Conservation (phyloP, 2,113 vertebrate genomes). For the Chloropsis cyanopogon region DNA sequence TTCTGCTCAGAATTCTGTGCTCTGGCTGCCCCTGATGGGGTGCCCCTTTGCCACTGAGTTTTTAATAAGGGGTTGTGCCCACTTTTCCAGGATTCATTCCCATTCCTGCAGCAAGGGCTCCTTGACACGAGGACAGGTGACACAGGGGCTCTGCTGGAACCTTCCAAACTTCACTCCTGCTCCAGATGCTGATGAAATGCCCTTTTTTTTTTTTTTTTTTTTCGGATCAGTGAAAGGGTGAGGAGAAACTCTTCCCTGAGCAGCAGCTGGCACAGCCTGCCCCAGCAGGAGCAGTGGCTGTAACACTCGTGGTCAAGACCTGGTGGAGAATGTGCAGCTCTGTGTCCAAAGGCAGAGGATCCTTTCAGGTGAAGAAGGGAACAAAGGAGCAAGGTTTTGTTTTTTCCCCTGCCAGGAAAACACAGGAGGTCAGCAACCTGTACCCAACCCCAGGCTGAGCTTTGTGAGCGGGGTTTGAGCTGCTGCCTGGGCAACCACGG, state of each 20-base stretch:
- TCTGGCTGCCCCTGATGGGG: background rate
- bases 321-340: background rate
- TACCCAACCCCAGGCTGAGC: background rate
- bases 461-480: background rate
- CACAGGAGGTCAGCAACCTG: background rate
- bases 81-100: background rate
- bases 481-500: background rate
- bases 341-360: background rate
- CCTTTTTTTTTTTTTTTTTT: background rate
- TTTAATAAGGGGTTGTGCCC: background rate
- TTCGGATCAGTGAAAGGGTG: accelerated
- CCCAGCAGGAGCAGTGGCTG: background rate
- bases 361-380: background rate
- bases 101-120: accelerated
- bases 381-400: background rate
- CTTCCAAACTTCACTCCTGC: background rate
- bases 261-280: accelerated
- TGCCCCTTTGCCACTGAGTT: background rate
- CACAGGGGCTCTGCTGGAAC: background rate
- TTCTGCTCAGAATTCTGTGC: background rate
- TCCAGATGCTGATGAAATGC: background rate
- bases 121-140: accelerated
- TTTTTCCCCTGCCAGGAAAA: background rate
- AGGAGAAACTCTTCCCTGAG: background rate
- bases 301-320: background rate